phyloP scores from a whole-genome alignment of 1,140 invertebrate species.

The Listronotus bonariensis region DNA sequence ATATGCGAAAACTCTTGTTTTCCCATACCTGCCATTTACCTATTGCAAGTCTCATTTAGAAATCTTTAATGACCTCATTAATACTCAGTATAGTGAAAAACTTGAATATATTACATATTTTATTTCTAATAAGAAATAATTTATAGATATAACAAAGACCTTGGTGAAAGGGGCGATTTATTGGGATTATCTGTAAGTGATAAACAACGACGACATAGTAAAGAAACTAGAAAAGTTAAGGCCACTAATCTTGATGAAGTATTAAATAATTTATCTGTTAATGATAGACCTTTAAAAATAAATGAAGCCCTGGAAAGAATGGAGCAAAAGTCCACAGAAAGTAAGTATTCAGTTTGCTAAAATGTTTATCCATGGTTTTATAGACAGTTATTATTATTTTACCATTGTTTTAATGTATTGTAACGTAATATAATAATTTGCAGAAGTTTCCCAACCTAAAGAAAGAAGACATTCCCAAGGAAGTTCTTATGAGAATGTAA shows the following conservation, averaged over 20 bases:
- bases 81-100: too few species aligned
- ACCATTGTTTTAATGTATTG: too few species aligned
- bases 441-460: slow-evolving; percentile 15
- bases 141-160: slow-evolving; percentile 65
- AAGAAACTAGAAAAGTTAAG: slow-evolving; percentile 56
- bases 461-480: slow-evolving; percentile 39
- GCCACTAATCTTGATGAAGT: slow-evolving; percentile 61
- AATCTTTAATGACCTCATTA: too few species aligned
- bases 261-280: slow-evolving; percentile 53
- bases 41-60: too few species aligned
- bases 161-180: slow-evolving; percentile 66
- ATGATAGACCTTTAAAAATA: slow-evolving; percentile 60
- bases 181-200: slow-evolving; percentile 55
- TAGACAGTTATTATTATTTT: too few species aligned
- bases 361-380: background rate
- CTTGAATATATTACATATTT: too few species aligned
- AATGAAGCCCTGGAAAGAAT: slow-evolving; percentile 61
- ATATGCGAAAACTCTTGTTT: too few species aligned
- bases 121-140: too few species aligned
- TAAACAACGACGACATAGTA: slow-evolving; percentile 47
- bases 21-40: too few species aligned
- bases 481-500: slow-evolving; percentile 48
- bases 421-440: background rate
- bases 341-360: slow-evolving; percentile 13
- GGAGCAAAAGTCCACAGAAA: slow-evolving; percentile 51